Base-by-base conservation (phyloP, 2,797 vertebrate species). In the Alfaro cultratus region DNA sequence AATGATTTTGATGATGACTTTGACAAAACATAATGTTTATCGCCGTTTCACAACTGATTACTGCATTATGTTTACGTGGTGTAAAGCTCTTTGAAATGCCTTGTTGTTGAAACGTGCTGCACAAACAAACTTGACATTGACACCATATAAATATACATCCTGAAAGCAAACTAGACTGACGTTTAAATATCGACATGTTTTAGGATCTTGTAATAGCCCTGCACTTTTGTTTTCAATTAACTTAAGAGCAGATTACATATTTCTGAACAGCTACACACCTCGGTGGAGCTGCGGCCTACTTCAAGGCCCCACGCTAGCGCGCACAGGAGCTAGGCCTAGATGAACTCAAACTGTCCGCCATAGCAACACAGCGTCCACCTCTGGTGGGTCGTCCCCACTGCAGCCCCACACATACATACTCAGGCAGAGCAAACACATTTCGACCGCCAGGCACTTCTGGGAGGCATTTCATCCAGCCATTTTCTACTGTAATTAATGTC, bases 401-500 rank as follows among this genome's bases (percentile, higher is more conserved):
- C 80, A 76, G 90, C 79, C 86, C 89, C 89, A 26, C 21, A 5
- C 89, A 89, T n/a, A 53, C 80, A 93, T 86, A 89, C 91, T 90
- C 89, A 88, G 85, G 75, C 86, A 83, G 82, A 84, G 91, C 90
- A 95, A 95, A 95, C 90, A 91, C 80, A 45, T 76, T 36, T 74
- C 78, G 6, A 91, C 92, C 85, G 34, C 88, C 84, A 77, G 83
- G 77, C 86, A 68, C 64, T 74, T 86, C 89, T 64, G 76, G 86
- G 55, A 87, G 82, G 83, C 88, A 83, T 85, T 85, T 93, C 91
- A 84, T 34, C 80, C 87, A 41, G 13, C 78, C 86, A 83, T 93
- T 92, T 92, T 92, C 78, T 83, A 91, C 86, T 51, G 85, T 83
- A 91, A 94, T 94, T 93, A 92, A 92, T 72, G 26, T 71, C 26